Percentiles rank a stretch among this genome's conserved stretches.
phyloP scores from a whole-genome alignment of 1,140 invertebrate species.

The Drosophila cardini region DNA sequence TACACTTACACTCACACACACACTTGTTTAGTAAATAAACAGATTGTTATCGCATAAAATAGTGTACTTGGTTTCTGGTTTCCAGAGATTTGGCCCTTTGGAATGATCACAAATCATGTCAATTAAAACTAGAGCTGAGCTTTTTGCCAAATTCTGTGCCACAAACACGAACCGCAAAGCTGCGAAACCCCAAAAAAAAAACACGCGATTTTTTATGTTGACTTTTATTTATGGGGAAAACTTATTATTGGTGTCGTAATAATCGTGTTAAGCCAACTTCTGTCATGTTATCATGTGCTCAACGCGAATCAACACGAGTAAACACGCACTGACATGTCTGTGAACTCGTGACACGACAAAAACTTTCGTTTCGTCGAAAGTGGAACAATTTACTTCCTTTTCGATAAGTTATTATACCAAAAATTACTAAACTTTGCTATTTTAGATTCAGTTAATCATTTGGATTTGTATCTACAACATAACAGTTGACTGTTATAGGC shows the following conservation, averaged over 20 bases:
- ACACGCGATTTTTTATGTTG: neutral
- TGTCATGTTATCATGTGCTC: constrained; percentile 1
- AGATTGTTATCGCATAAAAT: constrained; percentile 6
- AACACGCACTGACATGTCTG: neutral
- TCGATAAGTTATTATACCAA: no score
- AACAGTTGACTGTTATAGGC: neutral
- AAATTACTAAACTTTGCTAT: no score
- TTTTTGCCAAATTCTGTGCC: neutral
- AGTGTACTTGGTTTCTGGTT: neutral
- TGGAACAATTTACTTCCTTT: neutral
- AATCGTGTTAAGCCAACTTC: constrained; percentile 2
- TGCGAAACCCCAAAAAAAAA: no score
- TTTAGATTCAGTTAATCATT: no score
- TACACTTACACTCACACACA: constrained; percentile 5
- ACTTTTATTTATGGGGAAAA: neutral
- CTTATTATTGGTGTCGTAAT: constrained; percentile 3
- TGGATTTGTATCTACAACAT: no score
- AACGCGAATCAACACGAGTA: neutral
- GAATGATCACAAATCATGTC: constrained; percentile 9
- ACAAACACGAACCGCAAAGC: constrained; percentile 5
- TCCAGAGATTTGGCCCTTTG: constrained; percentile 2
- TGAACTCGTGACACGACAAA: no score
- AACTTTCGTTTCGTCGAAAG: neutral
- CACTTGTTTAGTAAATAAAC: constrained; percentile 23
- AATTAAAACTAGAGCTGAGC: constrained; percentile 7